Conservation (phyloP, 2,113 vertebrate genomes). For the Pseudorectes ferrugineus region DNA sequence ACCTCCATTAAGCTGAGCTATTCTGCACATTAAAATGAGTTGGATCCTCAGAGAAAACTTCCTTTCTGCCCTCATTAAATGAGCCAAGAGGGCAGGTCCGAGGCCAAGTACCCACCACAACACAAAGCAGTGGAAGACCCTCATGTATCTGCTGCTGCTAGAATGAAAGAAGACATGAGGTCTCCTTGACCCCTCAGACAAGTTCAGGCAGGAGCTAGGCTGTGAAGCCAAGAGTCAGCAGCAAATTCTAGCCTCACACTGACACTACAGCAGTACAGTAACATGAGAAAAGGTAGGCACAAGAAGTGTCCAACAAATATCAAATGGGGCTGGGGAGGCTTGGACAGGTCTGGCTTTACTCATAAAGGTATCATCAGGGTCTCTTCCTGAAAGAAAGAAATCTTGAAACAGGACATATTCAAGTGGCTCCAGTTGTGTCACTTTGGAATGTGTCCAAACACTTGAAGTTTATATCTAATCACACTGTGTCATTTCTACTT, state of each 20-base stretch:
- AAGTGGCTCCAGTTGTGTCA: fast-evolving
- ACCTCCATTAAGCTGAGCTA: background rate
- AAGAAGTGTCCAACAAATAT: background rate
- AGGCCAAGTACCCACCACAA: background rate
- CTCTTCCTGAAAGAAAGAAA: background rate
- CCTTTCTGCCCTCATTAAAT: background rate
- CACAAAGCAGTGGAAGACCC: background rate
- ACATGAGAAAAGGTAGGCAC: background rate
- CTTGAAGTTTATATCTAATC: background rate
- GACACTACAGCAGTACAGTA: background rate
- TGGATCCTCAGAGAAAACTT: background rate
- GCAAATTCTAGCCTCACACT: background rate
- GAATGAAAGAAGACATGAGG: background rate
- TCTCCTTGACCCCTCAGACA: background rate
- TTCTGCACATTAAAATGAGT: background rate
- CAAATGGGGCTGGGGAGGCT: background rate
- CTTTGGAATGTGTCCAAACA: background rate
- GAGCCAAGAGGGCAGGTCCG: fast-evolving
- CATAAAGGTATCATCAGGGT: background rate
- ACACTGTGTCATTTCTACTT: background rate
- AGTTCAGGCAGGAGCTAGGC: background rate
- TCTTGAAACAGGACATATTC: background rate
- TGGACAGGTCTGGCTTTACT: background rate
- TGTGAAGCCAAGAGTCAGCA: background rate
- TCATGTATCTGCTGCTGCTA: background rate